Conservation (phyloP, 2,113 vertebrate genomes). For the Periophthalmodon schlosseri region DNA sequence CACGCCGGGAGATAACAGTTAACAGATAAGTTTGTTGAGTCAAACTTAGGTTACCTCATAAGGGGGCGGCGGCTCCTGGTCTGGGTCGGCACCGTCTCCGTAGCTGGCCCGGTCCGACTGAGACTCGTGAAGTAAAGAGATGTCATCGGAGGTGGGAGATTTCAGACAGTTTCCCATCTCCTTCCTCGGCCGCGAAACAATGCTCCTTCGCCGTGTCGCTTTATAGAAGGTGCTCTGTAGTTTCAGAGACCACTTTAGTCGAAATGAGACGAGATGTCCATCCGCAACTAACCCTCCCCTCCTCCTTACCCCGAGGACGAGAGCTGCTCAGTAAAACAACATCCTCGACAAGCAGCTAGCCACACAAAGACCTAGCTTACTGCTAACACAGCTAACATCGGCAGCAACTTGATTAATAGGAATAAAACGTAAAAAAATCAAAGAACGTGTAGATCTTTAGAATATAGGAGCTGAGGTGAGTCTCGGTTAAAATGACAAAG, state of each 20-base stretch:
- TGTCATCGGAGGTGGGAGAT: constrained; percentile 96
- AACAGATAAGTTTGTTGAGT: background rate
- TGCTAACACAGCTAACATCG: constrained; percentile 51
- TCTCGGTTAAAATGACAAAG: constrained; percentile 21
- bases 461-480: background rate
- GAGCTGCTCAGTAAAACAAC: constrained; percentile 65
- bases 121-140: constrained; percentile 94
- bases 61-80: constrained; percentile 94
- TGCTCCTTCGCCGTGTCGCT: constrained; percentile 27
- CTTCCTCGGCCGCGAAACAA: constrained; percentile 52
- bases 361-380: constrained; percentile 72
- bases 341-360: constrained; percentile 70
- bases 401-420: constrained; percentile 10
- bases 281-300: constrained; percentile 45
- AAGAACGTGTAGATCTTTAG: background rate
- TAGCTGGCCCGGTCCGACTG: constrained; percentile 94
- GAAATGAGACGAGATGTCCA: constrained; percentile 25
- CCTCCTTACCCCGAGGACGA: constrained; percentile 58
- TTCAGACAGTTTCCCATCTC: constrained; percentile 97
- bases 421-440: background rate
- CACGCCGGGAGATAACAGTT: background rate
- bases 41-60: constrained; percentile 84
- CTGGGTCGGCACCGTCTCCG: constrained; percentile 88
- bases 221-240: background rate
- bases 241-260: constrained; percentile 19